These are phyloP conservation scores for Sardina pilchardus DNA, from an alignment of 2,113 vertebrate genomes.

Conservation along the genomic window DNA sequence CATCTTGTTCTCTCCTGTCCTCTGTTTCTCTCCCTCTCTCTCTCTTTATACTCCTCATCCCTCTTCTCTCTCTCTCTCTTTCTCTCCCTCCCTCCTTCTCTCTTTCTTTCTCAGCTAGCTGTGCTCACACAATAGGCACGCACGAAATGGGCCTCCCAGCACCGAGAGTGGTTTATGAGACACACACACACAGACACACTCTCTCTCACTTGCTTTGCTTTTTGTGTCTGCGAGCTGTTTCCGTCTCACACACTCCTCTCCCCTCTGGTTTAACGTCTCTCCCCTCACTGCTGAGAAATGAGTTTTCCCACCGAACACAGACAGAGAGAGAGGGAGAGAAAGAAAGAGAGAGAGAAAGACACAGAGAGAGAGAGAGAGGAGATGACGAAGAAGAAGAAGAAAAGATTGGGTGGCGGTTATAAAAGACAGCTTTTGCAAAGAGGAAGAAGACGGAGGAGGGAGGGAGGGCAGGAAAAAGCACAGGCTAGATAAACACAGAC, in stretches of 20 bases:
- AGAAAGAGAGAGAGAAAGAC: background rate
- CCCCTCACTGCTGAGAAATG: conserved; percentile 29
- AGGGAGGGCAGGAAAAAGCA: background rate
- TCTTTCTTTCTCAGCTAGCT: conserved; percentile 52
- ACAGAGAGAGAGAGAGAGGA: background rate
- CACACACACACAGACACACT: conserved; percentile 53
- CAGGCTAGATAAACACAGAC: conserved; percentile 57
- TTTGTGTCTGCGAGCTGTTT: conserved; percentile 62
- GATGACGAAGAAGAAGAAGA: background rate
- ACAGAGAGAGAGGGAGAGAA: background rate
- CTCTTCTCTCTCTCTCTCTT: background rate
- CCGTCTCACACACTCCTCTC: conserved; percentile 17
- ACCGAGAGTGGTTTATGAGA: conserved; percentile 66
- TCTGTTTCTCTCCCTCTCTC: background rate
- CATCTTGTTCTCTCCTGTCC: background rate
- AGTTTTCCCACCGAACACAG: conserved; percentile 7
- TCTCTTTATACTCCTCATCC: background rate
- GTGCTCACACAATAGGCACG: conserved; percentile 56
- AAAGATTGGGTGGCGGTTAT: conserved; percentile 25
- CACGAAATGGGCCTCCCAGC: conserved; percentile 63
- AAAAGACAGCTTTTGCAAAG: conserved; percentile 36
- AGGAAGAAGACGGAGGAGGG: background rate
- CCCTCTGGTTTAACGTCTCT: conserved; percentile 22
- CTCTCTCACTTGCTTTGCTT: conserved; percentile 30
- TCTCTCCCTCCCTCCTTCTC: background rate